Percentiles rank a stretch among this genome's conserved stretches.
These are phyloP conservation scores for Nematostella vectensis DNA, from an alignment of 92 coral and sea anemone species.

Conservation along the genomic window DNA sequence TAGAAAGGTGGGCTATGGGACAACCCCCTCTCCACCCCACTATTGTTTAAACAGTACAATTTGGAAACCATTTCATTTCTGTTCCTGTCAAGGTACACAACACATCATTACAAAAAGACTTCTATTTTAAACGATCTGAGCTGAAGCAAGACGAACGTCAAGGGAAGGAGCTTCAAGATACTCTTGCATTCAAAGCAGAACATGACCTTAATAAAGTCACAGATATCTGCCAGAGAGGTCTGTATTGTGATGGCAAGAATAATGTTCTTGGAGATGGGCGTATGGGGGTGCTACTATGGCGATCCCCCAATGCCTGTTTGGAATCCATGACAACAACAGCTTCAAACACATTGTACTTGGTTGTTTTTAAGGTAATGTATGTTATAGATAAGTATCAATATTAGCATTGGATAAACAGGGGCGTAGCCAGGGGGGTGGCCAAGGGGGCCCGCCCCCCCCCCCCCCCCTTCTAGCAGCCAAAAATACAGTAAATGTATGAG, in stretches of 20 bases:
- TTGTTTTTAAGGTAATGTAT: slow-evolving; percentile 57
- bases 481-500: too few species aligned
- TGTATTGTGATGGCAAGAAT: slow-evolving; percentile 43
- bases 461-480: too few species aligned
- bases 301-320: slow-evolving; percentile 56
- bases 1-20: too few species aligned
- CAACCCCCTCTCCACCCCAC: too few species aligned
- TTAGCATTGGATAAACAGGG: too few species aligned
- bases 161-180: slow-evolving; percentile 47
- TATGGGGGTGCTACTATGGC: slow-evolving; percentile 74
- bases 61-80: too few species aligned
- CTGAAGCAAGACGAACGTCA: slow-evolving; percentile 55
- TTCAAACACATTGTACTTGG: slow-evolving; percentile 33
- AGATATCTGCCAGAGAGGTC: slow-evolving; percentile 52
- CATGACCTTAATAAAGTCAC: slow-evolving; percentile 26
- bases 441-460: too few species aligned
- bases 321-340: slow-evolving; percentile 30
- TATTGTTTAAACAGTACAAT: too few species aligned
- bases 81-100: slow-evolving; percentile 68
- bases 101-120: slow-evolving; percentile 40
- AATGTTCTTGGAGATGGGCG: slow-evolving; percentile 52
- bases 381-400: too few species aligned
- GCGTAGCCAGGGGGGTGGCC: too few species aligned
- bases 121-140: slow-evolving; percentile 41
- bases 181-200: slow-evolving; percentile 55